These are phyloP conservation scores for Mustelus asterias DNA, from an alignment of 2,113 vertebrate species.

Conservation along the genomic window DNA sequence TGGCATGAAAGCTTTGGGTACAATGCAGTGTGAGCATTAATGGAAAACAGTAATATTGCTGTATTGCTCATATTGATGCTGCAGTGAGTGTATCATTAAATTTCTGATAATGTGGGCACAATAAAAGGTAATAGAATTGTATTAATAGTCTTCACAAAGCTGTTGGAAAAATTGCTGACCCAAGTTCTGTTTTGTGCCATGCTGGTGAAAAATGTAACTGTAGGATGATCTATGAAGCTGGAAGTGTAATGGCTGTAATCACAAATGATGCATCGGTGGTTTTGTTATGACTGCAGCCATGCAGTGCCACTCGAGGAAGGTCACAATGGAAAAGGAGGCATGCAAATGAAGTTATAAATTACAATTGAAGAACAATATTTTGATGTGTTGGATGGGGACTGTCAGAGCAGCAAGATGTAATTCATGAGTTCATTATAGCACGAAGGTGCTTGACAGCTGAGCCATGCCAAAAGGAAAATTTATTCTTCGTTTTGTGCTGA, in stretches of 20 bases:
- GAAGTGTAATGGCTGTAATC: conserved; percentile 55
- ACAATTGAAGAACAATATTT: conserved; percentile 69
- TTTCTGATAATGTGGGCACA: conserved; percentile 10
- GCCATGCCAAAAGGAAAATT: conserved; percentile 62
- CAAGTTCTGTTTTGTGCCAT: conserved; percentile 11
- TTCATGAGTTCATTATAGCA: conserved; percentile 69
- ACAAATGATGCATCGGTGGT: conserved; percentile 50
- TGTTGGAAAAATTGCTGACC: conserved; percentile 3
- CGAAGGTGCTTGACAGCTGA: conserved; percentile 68
- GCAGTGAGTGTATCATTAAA: not conserved
- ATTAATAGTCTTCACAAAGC: not conserved
- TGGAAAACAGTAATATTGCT: not conserved
- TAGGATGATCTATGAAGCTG: conserved; percentile 38
- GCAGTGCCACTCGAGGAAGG: conserved; percentile 58
- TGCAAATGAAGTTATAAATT: conserved; percentile 75
- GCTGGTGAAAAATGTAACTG: conserved; percentile 34
- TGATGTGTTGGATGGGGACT: conserved; percentile 65
- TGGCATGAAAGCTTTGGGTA: not conserved
- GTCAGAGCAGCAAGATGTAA: conserved; percentile 64
- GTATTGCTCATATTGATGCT: not conserved
- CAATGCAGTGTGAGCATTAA: not conserved
- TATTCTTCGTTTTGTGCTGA: conserved; percentile 55
- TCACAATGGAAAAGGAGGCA: conserved; percentile 56
- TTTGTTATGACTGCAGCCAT: conserved; percentile 45
- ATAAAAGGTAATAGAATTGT: not conserved